These are phyloP conservation scores for Lanistes nyassanus DNA, from an alignment of 1,140 invertebrate genomes.

Conservation along the genomic window DNA sequence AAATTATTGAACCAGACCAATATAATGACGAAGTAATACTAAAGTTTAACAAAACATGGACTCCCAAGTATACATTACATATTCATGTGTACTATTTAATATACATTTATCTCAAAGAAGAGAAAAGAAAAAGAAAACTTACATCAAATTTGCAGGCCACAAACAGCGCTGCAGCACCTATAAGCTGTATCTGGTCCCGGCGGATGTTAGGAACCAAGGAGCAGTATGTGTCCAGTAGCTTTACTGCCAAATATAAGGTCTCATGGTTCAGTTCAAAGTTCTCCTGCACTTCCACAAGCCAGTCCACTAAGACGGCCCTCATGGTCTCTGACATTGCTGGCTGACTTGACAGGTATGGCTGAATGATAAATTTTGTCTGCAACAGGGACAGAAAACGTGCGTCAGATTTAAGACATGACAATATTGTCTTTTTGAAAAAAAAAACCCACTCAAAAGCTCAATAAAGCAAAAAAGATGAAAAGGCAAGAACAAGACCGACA, in stretches of 20 bases:
- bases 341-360: slow-evolving; percentile 84
- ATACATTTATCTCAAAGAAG: background rate
- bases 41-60: too few species aligned
- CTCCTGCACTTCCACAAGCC: slow-evolving; percentile 97
- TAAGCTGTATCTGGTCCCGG: slow-evolving; percentile 79
- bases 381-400: slow-evolving; percentile 33
- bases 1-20: background rate
- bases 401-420: background rate
- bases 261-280: slow-evolving; percentile 99
- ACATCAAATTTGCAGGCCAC: slow-evolving; percentile 97
- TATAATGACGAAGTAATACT: background rate
- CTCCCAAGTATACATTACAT: too few species aligned
- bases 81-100: too few species aligned
- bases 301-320: slow-evolving; percentile 93
- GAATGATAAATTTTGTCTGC: slow-evolving; percentile 76
- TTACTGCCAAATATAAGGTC: slow-evolving; percentile 95
- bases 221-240: slow-evolving; percentile 92
- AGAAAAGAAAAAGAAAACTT: slow-evolving; percentile 60
- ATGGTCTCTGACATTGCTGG: slow-evolving; percentile 81
- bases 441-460: too few species aligned
- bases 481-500: too few species aligned
- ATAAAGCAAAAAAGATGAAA: too few species aligned
- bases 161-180: slow-evolving; percentile 91
- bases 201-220: slow-evolving; percentile 70
- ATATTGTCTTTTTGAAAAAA: background rate